Percentiles rank a stretch among this genome's conserved stretches.
These are phyloP conservation scores for Melanotaenia pygmaea DNA, from an alignment of 2,797 vertebrate genomes.

Conservation along the genomic window DNA sequence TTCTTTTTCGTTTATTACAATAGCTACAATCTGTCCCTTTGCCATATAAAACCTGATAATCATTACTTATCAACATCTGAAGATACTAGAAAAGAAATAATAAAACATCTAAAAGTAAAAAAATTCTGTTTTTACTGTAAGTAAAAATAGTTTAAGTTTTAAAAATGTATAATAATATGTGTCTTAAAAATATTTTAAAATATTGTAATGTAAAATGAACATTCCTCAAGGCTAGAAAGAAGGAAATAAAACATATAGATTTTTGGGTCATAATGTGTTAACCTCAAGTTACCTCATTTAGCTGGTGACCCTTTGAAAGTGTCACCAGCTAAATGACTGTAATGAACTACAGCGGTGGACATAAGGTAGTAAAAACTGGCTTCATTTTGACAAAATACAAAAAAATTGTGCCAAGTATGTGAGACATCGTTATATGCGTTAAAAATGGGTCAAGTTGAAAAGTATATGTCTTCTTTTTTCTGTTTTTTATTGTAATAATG, in stretches of 20 bases:
- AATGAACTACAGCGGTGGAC: neutral
- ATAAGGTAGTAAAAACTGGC: neutral
- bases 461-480: neutral
- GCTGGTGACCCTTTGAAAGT: neutral
- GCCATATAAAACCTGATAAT: too few relatives aligned
- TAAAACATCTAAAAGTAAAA: too few relatives aligned
- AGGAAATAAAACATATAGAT: neutral
- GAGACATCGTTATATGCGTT: neutral
- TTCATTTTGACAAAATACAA: neutral
- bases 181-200: neutral
- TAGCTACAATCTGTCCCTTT: too few relatives aligned
- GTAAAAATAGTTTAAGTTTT: too few relatives aligned
- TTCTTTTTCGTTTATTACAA: too few relatives aligned
- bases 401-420: neutral
- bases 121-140: too few relatives aligned
- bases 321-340: neutral
- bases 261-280: neutral
- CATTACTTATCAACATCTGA: too few relatives aligned
- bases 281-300: neutral
- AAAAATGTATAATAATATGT: neutral
- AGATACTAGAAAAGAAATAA: too few relatives aligned
- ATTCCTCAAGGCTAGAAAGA: neutral
- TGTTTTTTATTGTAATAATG: neutral
- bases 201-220: neutral
- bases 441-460: neutral